phyloP scores from a whole-genome alignment of 1,140 invertebrate species.

The Caenorhabditis inopinata region DNA sequence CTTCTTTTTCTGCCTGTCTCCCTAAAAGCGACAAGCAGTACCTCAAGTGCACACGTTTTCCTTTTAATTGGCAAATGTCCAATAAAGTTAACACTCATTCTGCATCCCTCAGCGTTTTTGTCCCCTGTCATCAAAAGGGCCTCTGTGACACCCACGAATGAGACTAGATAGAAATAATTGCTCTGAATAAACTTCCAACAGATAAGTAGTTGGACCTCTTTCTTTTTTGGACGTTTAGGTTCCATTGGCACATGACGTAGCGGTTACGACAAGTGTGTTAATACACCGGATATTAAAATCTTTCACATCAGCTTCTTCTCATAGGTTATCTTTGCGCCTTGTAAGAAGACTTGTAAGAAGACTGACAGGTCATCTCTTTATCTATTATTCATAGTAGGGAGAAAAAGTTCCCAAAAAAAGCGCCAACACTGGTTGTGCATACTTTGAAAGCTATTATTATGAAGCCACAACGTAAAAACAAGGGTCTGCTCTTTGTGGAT shows the following conservation, averaged over 20 bases:
- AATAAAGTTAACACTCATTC: not conserved
- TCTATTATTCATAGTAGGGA: conserved; percentile 17
- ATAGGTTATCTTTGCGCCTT: too few relatives aligned
- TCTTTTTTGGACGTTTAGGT: too few relatives aligned
- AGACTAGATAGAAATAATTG: not conserved
- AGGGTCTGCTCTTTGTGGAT: too few relatives aligned
- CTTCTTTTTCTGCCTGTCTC: not conserved
- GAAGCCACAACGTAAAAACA: too few relatives aligned
- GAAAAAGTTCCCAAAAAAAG: too few relatives aligned
- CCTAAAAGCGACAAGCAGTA: conserved; percentile 4
- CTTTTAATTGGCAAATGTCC: conserved; percentile 17
- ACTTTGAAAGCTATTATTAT: too few relatives aligned
- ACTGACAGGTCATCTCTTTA: not conserved
- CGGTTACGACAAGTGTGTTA: not conserved
- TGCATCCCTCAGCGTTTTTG: not conserved
- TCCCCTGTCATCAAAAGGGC: not conserved
- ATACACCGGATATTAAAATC: conserved; percentile 24
- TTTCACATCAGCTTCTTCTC: not conserved
- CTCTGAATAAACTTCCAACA: too few relatives aligned
- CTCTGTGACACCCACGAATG: not conserved
- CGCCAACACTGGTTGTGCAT: too few relatives aligned
- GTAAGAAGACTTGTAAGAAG: too few relatives aligned
- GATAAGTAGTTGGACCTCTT: too few relatives aligned
- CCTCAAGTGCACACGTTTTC: conserved; percentile 30
- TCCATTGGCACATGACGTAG: not conserved